Evolutionary conservation across 2,888 invertebrate species (phyloP).

Genomic region (Mimas tiliae): DNA sequence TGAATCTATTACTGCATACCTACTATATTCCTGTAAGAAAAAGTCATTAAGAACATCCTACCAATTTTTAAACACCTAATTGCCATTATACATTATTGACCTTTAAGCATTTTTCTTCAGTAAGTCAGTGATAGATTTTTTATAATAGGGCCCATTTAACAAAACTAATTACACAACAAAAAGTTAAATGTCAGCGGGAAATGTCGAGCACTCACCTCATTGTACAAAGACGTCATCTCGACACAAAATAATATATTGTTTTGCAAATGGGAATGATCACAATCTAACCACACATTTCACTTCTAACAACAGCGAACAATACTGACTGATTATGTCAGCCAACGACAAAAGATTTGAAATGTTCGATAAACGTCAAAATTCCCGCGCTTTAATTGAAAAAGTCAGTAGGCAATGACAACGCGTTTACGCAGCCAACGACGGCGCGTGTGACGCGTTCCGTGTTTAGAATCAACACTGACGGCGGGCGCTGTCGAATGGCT

Average conservation of each 20-base stretch:
- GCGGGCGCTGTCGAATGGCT: slow-evolving; percentile 56
- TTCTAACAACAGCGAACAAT: slow-evolving; percentile 29
- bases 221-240: slow-evolving; percentile 77
- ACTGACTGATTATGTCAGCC: slow-evolving; percentile 25
- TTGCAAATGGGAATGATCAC: slow-evolving; percentile 61
- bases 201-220: slow-evolving; percentile 81
- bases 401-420: slow-evolving; percentile 57
- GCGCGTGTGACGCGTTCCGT: slow-evolving; percentile 80
- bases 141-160: slow-evolving; percentile 14
- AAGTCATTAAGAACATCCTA: not conserved
- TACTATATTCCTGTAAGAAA: not conserved
- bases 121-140: not conserved
- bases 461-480: slow-evolving; percentile 77
- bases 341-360: slow-evolving; percentile 35
- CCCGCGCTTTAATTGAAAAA: slow-evolving; percentile 61
- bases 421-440: slow-evolving; percentile 62
- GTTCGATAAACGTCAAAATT: slow-evolving; percentile 60
- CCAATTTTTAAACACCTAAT: not conserved
- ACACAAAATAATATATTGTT: slow-evolving; percentile 60
- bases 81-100: slow-evolving; percentile 1
- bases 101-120: not conserved
- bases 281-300: slow-evolving; percentile 75
- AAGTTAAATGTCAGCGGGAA: slow-evolving; percentile 73
- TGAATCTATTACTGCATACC: not conserved
- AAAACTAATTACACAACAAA: slow-evolving; percentile 69